A percentile compares a stretch with the other conserved stretches of the same genome.
These are phyloP conservation scores for Turdus rufiventris DNA, from an alignment of 2,113 vertebrate species.

Conservation along the genomic window DNA sequence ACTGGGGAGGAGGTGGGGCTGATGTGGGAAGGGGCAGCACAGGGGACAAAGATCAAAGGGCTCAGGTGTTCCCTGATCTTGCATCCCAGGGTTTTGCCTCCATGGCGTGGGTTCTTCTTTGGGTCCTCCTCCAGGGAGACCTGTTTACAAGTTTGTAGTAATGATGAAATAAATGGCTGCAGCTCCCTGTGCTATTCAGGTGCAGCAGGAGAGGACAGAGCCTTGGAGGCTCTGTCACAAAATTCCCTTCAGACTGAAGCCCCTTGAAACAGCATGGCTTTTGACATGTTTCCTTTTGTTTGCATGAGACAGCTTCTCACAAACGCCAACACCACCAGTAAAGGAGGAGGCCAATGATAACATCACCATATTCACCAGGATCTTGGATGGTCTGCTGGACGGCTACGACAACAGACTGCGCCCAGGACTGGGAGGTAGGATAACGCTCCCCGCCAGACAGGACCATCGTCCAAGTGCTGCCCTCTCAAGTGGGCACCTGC, in stretches of 20 bases:
- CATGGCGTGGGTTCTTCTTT: not conserved
- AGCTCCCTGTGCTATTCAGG: not conserved
- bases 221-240: accelerated
- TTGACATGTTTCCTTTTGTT: not conserved
- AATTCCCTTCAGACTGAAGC: not conserved
- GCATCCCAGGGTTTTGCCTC: not conserved
- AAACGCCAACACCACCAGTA: constrained; percentile 80
- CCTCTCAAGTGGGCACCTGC: not conserved
- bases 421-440: constrained; percentile 89
- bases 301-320: constrained; percentile 78
- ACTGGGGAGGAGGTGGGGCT: not conserved
- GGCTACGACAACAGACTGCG: constrained; percentile 95
- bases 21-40: accelerated
- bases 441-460: accelerated
- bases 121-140: not conserved
- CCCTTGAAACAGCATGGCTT: not conserved
- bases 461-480: accelerated
- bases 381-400: constrained; percentile 91
- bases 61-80: accelerated
- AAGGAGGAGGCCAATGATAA: constrained; percentile 90
- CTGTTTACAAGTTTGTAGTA: not conserved
- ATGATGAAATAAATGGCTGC: not conserved
- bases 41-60: not conserved
- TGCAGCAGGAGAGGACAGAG: not conserved
- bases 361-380: constrained; percentile 95